These are phyloP conservation scores for Semicossyphus pulcher DNA, from an alignment of 2,113 vertebrate species.

Conservation along the genomic window DNA sequence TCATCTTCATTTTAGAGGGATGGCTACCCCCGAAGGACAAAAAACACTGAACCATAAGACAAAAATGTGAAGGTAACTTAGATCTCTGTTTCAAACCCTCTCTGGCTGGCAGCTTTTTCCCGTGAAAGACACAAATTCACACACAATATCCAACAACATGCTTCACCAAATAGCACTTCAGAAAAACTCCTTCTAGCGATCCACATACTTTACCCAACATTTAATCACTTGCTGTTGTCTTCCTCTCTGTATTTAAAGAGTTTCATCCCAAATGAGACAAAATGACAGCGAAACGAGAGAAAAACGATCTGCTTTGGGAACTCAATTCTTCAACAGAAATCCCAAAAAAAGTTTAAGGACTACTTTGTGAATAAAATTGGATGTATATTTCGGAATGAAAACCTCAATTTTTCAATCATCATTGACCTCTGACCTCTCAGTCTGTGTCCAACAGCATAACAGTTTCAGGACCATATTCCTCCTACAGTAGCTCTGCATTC, in stretches of 20 bases:
- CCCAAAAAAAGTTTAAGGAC: neutral
- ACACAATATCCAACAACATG: constrained; percentile 59
- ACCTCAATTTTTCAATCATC: constrained; percentile 35
- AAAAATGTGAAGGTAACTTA: constrained; percentile 23
- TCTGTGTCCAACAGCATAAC: constrained; percentile 29
- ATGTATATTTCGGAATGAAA: constrained; percentile 34
- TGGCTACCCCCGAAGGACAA: too few species aligned
- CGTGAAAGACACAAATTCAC: constrained; percentile 49
- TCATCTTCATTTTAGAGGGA: constrained; percentile 28
- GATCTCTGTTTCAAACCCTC: constrained; percentile 22
- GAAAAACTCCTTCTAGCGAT: constrained; percentile 8
- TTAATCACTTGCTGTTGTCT: constrained; percentile 30
- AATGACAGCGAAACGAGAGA: neutral
- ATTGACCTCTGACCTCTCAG: constrained; percentile 43
- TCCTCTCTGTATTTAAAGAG: neutral
- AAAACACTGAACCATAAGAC: constrained; percentile 36
- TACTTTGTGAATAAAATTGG: neutral
- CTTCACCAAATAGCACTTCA: constrained; percentile 48
- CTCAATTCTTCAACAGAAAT: neutral
- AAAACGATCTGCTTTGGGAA: constrained; percentile 5
- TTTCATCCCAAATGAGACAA: constrained; percentile 29
- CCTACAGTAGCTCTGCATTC: constrained; percentile 61
- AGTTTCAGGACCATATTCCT: constrained; percentile 42
- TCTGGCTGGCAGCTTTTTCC: constrained; percentile 26
- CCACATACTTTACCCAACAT: constrained; percentile 6